Base-by-base conservation (phyloP, 2,113 vertebrate genomes). In the Spermophilus dauricus region DNA sequence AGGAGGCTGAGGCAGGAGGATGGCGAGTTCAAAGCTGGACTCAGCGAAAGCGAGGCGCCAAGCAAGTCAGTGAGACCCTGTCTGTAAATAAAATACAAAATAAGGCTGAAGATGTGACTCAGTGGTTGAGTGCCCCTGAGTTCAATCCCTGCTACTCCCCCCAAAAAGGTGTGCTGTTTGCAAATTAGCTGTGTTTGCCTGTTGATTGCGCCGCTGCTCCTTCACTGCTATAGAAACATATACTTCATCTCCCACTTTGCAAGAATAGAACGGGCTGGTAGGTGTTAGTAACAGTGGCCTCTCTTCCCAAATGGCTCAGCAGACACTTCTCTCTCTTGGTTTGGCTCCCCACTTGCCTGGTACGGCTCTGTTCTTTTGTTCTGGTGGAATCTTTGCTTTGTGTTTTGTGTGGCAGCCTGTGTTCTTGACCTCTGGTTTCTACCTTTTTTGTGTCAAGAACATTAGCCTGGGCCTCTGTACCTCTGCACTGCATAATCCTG, bases 351-450 rank as follows among this genome's bases (percentile, higher is more conserved):
- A 34, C 14, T 51, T 18, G 61, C 14, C 78, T 61, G 8, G 83
- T 42, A 37, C 20, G 10, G 9, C 56, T 63, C 20, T 76, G 17
- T 70, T 70, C 56, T 83, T 87, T 90, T 20, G 30, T 48, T 96
- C 51, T 42, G 28, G 76, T 58, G 77, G 75, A 61, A 39, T 34
- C 53, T 39, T n/a, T 34, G 73, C 63, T 94, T 77, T 61, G 28
- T 39, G n/a, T 37, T 82, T 58, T 65, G 10, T 28, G 11, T 26
- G 8, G 42, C 42, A 63, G 73, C 70, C 30, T 83, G 51, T 73
- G n/a, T 69, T 84, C 70, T 84, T 56, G 72, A 69, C 18, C 48
- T 83, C 63, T 53, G 56, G 3, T n/a, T 30, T 86, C 91, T 89
- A 65, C 24, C 18, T 34, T 78, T 82, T 58, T 70, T n/a, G 20